These are phyloP conservation scores for Corella eumyota DNA, from an alignment of 23 tunicate species.

Conservation along the genomic window DNA sequence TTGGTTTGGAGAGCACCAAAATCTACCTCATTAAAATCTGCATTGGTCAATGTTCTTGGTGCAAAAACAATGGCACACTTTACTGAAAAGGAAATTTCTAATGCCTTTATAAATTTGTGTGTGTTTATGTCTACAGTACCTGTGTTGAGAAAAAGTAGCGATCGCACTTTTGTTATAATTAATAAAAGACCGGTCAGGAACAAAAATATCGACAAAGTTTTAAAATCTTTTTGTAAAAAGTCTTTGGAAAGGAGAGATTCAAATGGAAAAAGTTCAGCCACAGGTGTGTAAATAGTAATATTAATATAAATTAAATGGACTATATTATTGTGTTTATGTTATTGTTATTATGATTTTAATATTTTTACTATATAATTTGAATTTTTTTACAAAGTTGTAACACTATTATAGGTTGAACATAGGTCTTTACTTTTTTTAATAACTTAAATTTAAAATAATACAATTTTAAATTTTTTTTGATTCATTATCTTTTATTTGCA, in stretches of 20 bases:
- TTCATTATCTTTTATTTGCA: neutral
- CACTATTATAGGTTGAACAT: neutral
- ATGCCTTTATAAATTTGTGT: no score
- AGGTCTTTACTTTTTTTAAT: neutral
- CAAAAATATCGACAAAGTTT: conserved; percentile 49
- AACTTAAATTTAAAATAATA: neutral
- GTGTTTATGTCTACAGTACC: conserved; percentile 4
- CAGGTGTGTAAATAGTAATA: conserved; percentile 3
- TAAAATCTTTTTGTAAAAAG: no score
- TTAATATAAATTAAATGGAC: no score
- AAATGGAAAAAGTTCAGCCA: neutral
- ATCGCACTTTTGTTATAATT: conserved; percentile 31
- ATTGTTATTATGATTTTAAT: neutral
- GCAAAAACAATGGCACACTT: neutral
- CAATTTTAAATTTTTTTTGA: neutral
- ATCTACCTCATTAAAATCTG: neutral
- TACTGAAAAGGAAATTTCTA: no score
- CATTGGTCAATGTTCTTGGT: neutral
- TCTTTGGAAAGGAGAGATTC: no score
- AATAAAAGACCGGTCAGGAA: conserved; percentile 61
- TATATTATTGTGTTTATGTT: neutral
- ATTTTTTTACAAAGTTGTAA: neutral
- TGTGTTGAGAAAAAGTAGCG: conserved; percentile 22
- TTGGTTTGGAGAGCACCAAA: conserved; percentile 51
- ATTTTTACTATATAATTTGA: neutral